Base-by-base conservation (phyloP, 2,113 vertebrate genomes). In the Daboia siamensis region DNA sequence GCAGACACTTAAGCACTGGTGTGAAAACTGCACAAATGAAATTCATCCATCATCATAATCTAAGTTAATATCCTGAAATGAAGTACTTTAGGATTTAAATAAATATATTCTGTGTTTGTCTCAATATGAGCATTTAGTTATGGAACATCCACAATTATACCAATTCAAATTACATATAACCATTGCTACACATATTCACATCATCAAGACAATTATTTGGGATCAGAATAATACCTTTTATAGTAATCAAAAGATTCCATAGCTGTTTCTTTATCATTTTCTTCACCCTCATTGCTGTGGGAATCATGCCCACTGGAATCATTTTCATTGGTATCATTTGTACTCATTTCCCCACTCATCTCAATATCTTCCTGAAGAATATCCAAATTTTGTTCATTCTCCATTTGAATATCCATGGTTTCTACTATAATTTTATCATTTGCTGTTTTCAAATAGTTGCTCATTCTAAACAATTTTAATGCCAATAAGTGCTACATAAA, bases 301-400 rank as follows among this genome's bases (percentile, higher is more conserved):
- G 98, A 99, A 85, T 98, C 98, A 61, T 96, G 98, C 2, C 98
- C 98, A 0, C 95, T 96, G 0, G 97, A 98, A 92, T 98, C 59
- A 88, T 98, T 98, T 86, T 97, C 97, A 12, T 90, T 95, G 46
- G 96, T 90, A 56, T 97, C 98, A 6, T 98, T 98, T 10, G 98
- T 97, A 87, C 98, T 98, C 0, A 98, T 98, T 90, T 98, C 97
- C 8, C 98, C 97, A 94, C 98, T 98, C 98, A 98, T 99, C 94
- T 99, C 98, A 89, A 98, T 96, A 3, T 99, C 99, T 90, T 98
- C 98, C 26, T 98, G 98, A 84, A 98, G 95, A 1, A 93, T 91
- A 46, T 95, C 97, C 2, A 0, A 95, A 93, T 93, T 89, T 33
- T 97, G 59, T 95, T 96, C 20, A 96, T 98, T 94, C 94, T 98